Evolutionary conservation across 2,888 invertebrate species (phyloP).

Genomic region (Panopea generosa): DNA sequence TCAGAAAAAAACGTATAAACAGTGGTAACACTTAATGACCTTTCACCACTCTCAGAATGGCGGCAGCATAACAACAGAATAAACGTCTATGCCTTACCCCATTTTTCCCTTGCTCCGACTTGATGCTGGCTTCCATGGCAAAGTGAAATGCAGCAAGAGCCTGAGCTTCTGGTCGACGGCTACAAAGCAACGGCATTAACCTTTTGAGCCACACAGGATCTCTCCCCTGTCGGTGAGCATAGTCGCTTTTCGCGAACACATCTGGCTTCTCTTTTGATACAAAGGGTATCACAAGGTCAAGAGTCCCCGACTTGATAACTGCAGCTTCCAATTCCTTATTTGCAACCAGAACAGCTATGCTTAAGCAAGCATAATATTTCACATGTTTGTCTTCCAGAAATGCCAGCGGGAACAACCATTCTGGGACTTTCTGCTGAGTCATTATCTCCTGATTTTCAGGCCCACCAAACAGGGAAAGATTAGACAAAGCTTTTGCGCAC

Average conservation of each 20-base stretch:
- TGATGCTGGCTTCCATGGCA: constrained; percentile 99
- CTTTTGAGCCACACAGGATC: constrained; percentile 97
- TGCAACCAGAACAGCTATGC: constrained; percentile 97
- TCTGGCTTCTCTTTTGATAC: constrained; percentile 97
- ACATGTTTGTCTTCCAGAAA: constrained; percentile 96
- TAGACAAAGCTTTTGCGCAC: constrained; percentile 98
- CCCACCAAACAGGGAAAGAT: constrained; percentile 97
- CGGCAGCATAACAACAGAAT: too few species aligned
- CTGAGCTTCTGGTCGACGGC: constrained; percentile 97
- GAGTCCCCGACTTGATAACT: constrained; percentile 96
- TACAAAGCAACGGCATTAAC: constrained; percentile 96
- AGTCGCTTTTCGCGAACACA: constrained; percentile 91
- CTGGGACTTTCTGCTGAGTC: constrained; percentile 91
- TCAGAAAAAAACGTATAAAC: too few species aligned
- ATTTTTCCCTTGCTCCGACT: constrained; percentile 88
- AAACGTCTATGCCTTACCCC: too few species aligned
- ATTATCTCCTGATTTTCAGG: constrained; percentile 98
- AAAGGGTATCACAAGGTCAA: constrained; percentile 98
- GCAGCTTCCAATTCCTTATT: constrained; percentile 99
- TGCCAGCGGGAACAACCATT: constrained; percentile 99
- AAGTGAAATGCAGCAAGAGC: constrained; percentile 98
- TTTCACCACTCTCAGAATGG: too few species aligned
- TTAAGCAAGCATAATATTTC: constrained; percentile 97
- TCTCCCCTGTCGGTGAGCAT: constrained; percentile 97
- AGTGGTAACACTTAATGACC: too few species aligned